Evolutionary conservation across 2,888 invertebrate species (phyloP), one percentile per base, ranked within the genome.

Genomic region (Caenorhabditis zanzibari): DNA sequence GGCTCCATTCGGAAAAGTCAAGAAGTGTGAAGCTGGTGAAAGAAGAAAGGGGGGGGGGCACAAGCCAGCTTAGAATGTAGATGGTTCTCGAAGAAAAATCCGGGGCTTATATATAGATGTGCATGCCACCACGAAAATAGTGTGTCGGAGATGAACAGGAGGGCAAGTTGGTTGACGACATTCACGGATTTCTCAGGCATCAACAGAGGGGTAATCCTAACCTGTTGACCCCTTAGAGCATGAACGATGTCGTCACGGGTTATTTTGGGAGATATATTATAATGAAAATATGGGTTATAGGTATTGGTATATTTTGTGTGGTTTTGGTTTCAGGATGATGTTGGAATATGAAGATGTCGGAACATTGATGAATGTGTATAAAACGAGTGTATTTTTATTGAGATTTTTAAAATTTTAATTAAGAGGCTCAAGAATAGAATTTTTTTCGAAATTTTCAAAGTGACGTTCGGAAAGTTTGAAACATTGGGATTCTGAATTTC

Each of bases 101-200:
- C 24, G n/a, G n/a, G n/a, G 54, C 24, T 54, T 54, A 54, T 54
- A 54, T 54, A 54, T n/a, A n/a, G n/a, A n/a, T n/a, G n/a, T n/a
- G n/a, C 54, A 26, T 52, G n/a, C 19, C 52, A 3, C 49, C 22
- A 9, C 12, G 7, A 19, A 26, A 54, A 26, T 54, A 54, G 26
- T 54, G 54, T 26, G n/a, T 54, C 26, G 54, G 14, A 26, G 54
- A 26, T 54, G 26, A 26, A 52, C 1, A 54, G 7, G 26, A 24
- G 24, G 9, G 14, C 54, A 54, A 54, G 54, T 24, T 54, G 9
- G 3, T n/a, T 54, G 54, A 54, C 54, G 54, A 14, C 54, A 54
- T 54, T 14, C 14, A 14, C 6, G 54, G 54, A 47, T 26, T 54
- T 26, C 12, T 14, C 14, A 14, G 14, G 4, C 19, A 54, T 26